Evolutionary conservation across 2,888 invertebrate genomes (phyloP), one percentile per base, ranked within the genome.

Genomic region (Conops quadrifasciatus): DNA sequence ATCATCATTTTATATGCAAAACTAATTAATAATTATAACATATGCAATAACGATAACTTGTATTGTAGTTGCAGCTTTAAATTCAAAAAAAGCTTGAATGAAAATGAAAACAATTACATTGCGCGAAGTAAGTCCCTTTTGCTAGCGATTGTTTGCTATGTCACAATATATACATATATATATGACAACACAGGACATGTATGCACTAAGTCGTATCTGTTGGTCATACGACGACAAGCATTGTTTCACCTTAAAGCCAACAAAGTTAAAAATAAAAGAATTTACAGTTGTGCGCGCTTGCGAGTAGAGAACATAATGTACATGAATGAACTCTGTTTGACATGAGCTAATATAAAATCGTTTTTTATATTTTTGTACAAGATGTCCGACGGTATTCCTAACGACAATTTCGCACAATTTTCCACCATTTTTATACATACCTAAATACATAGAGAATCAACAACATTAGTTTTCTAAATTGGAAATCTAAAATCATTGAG

Each of bases 381-480:
- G 63, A 36, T 71, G 67, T 47, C 71, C 63, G 74, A 49, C 67
- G 71, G 63, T 70, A 74, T 71, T 74, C 75, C 74, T 73, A 66
- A 70, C 70, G 65, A 70, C 70, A 72, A 65, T 70, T 74, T 75
- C 72, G 75, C 75, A 75, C 74, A 75, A 75, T 45, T 59, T 47
- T 11, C 56, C 36, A 63, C 72, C 71, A 73, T 66, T 63, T 72
- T 71, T 72, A 68, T 71, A 72, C 74, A 73, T 76, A 74, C 76
- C 75, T 78, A 77, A 79, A 77, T 74, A 70, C 72, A 51, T 70
- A 72, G 78, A 71, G 75, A n/a, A n/a, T n/a, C n/a, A n/a, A 78
- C 72, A 75, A 28, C 26, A 24, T 2, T 79, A 77, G 78, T 78
- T 77, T 81, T 80, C 80, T 81, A 79, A 79, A 80, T 36, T 9